Evolutionary conservation across 1,140 invertebrate species (phyloP).

Genomic region (Penaeus indicus): DNA sequence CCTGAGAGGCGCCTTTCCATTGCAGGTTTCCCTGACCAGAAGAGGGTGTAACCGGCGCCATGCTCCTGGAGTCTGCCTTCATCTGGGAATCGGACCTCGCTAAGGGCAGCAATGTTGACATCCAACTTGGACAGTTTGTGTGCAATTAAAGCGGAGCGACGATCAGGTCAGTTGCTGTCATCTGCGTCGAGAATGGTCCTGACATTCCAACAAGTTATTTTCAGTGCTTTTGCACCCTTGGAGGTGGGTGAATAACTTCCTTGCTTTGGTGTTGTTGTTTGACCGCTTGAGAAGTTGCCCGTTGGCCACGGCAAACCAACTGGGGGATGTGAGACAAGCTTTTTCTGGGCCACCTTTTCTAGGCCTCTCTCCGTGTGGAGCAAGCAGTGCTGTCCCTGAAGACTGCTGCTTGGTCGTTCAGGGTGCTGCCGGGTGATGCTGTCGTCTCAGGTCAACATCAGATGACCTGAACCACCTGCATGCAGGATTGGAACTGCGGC

Average conservation of each 20-base stretch:
- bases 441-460: too few relatives aligned
- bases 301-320: neutral
- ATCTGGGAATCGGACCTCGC: too few relatives aligned
- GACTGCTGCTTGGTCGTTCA: too few relatives aligned
- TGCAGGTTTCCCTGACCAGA: neutral
- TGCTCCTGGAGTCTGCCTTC: too few relatives aligned
- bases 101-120: too few relatives aligned
- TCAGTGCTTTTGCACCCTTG: neutral
- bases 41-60: too few relatives aligned
- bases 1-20: conserved; percentile 9
- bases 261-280: neutral
- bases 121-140: neutral
- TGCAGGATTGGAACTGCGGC: too few relatives aligned
- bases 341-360: neutral
- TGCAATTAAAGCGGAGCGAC: neutral
- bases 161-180: conserved; percentile 1
- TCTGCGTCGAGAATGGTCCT: neutral
- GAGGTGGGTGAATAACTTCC: neutral
- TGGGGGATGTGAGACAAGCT: conserved; percentile 4
- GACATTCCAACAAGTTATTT: neutral
- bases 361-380: too few relatives aligned
- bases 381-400: too few relatives aligned
- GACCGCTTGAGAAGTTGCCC: neutral
- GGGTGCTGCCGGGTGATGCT: too few relatives aligned
- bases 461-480: too few relatives aligned